phyloP scores from a whole-genome alignment of 2,888 invertebrate genomes.

The Agrotis clavis region DNA sequence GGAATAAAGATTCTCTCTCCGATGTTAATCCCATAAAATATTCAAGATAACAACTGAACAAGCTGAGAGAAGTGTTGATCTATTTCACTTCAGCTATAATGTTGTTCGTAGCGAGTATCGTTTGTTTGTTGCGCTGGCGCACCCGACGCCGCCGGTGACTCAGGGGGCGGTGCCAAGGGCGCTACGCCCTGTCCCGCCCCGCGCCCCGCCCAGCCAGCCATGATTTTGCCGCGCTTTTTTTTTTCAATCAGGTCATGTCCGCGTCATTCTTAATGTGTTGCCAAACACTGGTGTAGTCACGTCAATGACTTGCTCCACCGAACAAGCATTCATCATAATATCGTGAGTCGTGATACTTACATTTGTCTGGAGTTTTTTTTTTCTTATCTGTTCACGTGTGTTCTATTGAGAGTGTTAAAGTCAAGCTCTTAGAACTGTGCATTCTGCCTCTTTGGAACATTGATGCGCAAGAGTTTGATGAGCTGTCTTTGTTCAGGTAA shows the following conservation, averaged over 20 bases:
- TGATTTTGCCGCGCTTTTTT: slow-evolving; percentile 88
- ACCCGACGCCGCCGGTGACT: slow-evolving; percentile 78
- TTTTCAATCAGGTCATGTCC: slow-evolving; percentile 81
- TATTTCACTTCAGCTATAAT: slow-evolving; percentile 53
- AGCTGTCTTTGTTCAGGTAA: slow-evolving; percentile 44
- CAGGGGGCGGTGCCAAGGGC: slow-evolving; percentile 89
- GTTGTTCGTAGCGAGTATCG: slow-evolving; percentile 56
- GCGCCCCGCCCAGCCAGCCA: slow-evolving; percentile 87
- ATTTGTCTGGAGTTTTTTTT: slow-evolving; percentile 65
- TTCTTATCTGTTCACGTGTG: slow-evolving; percentile 53
- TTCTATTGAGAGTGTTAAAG: slow-evolving; percentile 54
- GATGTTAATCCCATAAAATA: slow-evolving; percentile 45
- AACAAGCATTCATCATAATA: slow-evolving; percentile 66
- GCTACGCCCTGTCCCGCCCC: slow-evolving; percentile 86
- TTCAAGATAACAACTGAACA: slow-evolving; percentile 41
- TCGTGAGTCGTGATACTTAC: slow-evolving; percentile 64
- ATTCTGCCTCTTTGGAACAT: slow-evolving; percentile 32
- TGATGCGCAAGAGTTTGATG: slow-evolving; percentile 36
- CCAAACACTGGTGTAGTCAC: slow-evolving; percentile 83
- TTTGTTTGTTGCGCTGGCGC: slow-evolving; percentile 78
- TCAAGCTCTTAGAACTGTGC: slow-evolving; percentile 46
- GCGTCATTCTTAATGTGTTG: slow-evolving; percentile 86
- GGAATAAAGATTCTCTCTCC: slow-evolving; percentile 27
- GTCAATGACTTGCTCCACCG: slow-evolving; percentile 66
- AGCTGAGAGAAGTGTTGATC: slow-evolving; percentile 51